A percentile compares a stretch with the other conserved stretches of the same genome.
These are phyloP conservation scores for Brotula barbata DNA, from an alignment of 2,797 vertebrate species.

Conservation along the genomic window DNA sequence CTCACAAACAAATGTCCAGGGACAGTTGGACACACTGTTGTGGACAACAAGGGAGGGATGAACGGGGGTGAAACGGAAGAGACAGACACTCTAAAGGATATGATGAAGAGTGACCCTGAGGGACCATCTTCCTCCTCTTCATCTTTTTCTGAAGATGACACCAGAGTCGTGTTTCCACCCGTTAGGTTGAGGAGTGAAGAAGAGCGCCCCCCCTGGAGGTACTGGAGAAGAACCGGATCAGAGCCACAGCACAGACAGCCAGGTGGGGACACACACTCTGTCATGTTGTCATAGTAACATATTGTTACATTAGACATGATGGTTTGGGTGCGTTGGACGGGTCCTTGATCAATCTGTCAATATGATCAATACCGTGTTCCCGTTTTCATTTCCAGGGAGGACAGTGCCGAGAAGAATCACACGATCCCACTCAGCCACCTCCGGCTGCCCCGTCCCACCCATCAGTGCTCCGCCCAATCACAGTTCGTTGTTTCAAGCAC, in stretches of 20 bases:
- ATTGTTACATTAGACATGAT: too few species aligned
- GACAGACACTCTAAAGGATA: constrained; percentile 44
- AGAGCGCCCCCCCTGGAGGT: constrained; percentile 76
- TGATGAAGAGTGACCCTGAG: constrained; percentile 35
- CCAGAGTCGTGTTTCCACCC: constrained; percentile 59
- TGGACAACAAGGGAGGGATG: constrained; percentile 29
- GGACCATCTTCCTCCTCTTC: constrained; percentile 18
- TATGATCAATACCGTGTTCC: too few species aligned
- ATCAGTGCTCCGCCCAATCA: constrained; percentile 47
- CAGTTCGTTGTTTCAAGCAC: constrained; percentile 71
- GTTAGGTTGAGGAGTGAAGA: constrained; percentile 51
- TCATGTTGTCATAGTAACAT: too few species aligned
- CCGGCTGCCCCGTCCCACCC: constrained; percentile 18
- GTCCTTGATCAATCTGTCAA: too few species aligned
- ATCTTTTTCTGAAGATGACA: constrained; percentile 56
- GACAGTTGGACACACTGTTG: constrained; percentile 30
- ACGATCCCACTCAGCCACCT: constrained; percentile 13
- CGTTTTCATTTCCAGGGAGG: constrained; percentile 60
- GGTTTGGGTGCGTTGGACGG: too few species aligned
- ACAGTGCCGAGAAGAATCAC: constrained; percentile 6
- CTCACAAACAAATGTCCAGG: constrained; percentile 57
- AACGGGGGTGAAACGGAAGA: constrained; percentile 30
- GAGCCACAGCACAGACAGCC: constrained; percentile 75
- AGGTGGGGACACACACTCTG: constrained; percentile 71
- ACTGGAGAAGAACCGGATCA: constrained; percentile 79